Evolutionary conservation across 1,140 invertebrate species (phyloP).

Genomic region (Drosophila equinoxialis): DNA sequence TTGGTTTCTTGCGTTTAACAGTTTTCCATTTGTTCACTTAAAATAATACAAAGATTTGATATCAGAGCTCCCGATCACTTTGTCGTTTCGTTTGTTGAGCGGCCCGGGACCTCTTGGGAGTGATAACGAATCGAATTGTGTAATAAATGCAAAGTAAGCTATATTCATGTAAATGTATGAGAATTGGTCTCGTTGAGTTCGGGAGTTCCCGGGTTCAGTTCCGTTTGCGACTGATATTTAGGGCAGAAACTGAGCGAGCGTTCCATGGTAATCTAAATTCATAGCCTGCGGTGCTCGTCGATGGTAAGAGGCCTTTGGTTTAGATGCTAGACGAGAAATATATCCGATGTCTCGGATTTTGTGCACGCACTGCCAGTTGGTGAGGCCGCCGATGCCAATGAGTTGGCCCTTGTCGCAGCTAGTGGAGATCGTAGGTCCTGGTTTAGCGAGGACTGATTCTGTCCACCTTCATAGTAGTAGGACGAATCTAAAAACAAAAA

Average conservation of each 20-base stretch:
- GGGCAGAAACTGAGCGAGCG: not conserved
- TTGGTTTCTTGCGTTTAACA: conserved; percentile 51
- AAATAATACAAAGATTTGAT: conserved; percentile 16
- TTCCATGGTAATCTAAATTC: conserved; percentile 6
- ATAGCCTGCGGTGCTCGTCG: not conserved
- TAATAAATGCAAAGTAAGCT: conserved; percentile 59
- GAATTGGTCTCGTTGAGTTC: conserved; percentile 51
- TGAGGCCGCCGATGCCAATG: conserved; percentile 88
- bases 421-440: conserved; percentile 86
- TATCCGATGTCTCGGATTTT: conserved; percentile 85
- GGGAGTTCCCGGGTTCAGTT: conserved; percentile 21
- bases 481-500: conserved; percentile 85
- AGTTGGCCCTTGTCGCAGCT: conserved; percentile 88
- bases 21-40: conserved; percentile 4
- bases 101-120: conserved; percentile 14
- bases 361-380: conserved; percentile 89
- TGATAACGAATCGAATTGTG: conserved; percentile 29
- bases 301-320: conserved; percentile 1
- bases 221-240: conserved; percentile 4
- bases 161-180: conserved; percentile 38
- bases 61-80: conserved; percentile 7
- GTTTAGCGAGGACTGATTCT: conserved; percentile 83
- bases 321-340: conserved; percentile 75
- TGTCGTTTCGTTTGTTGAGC: conserved; percentile 6
- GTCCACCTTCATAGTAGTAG: conserved; percentile 86